Conservation (phyloP, 1,140 invertebrate species). For the Calliphora vicina region DNA sequence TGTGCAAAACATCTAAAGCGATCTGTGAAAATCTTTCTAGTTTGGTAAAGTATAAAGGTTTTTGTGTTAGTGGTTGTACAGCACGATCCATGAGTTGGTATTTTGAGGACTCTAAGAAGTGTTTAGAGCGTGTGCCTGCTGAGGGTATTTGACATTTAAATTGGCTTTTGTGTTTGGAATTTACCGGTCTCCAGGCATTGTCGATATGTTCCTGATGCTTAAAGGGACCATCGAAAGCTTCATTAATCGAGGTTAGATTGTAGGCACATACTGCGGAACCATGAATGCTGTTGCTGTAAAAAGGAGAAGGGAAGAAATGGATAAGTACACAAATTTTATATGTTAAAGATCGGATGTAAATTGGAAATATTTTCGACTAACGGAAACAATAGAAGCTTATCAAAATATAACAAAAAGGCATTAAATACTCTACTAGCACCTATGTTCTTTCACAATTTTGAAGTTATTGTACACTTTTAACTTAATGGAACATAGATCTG, state of each 20-base stretch:
- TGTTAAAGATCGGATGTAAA: too few species aligned
- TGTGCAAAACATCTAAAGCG: slow-evolving; percentile 77
- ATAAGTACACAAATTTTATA: too few species aligned
- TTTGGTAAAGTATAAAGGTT: slow-evolving; percentile 75
- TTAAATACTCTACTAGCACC: too few species aligned
- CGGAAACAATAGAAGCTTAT: too few species aligned
- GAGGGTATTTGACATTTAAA: slow-evolving; percentile 66
- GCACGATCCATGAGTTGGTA: slow-evolving; percentile 91
- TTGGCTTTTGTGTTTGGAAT: slow-evolving; percentile 68
- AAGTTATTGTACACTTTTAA: too few species aligned
- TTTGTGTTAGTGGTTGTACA: slow-evolving; percentile 75
- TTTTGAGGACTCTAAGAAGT: slow-evolving; percentile 74
- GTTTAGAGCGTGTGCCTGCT: slow-evolving; percentile 58
- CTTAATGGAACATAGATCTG: too few species aligned
- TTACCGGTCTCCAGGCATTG: slow-evolving; percentile 79
- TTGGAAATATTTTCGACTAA: too few species aligned
- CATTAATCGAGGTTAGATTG: slow-evolving; percentile 82
- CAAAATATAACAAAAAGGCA: too few species aligned
- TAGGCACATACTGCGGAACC: slow-evolving; percentile 95
- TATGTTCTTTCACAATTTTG: too few species aligned
- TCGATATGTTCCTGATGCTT: slow-evolving; percentile 81
- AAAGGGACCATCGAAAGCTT: slow-evolving; percentile 87
- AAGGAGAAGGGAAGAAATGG: neutral
- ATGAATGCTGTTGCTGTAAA: slow-evolving; percentile 82
- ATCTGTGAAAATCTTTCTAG: slow-evolving; percentile 82